Evolutionary conservation across 2,888 invertebrate species (phyloP), one percentile per base, ranked within the genome.

Genomic region (Hirtodrosophila histrioides): DNA sequence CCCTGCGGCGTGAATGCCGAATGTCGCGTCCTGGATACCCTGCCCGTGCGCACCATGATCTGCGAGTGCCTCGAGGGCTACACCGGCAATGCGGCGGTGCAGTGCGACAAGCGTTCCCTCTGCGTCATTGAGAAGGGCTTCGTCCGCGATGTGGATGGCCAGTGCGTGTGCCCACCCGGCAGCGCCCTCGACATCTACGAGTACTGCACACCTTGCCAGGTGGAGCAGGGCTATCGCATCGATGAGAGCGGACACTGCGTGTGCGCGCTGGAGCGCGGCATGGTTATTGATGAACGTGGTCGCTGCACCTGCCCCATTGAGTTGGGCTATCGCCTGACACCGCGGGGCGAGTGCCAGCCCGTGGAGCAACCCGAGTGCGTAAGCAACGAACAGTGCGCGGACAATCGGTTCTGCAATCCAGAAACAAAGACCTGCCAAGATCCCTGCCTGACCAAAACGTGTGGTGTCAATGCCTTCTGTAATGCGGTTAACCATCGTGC

Each of bases 61-160:
- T 98, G 97, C 88, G 95, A 96, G 91, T 98, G 98, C 90, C 90
- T 95, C 43, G 95, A 96, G 35, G 97, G 97, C 66, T 97, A 95
- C 89, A 95, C 95, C 91, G 98, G 97, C 90, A 96, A 97, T 90
- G 97, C 97, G 17, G 95, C 96, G 7, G 93, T 95, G 8, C 94
- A 95, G 88, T 98, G 97, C 88, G 95, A 96, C 80, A 95, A 94
- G 93, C 93, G 97, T 95, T 93, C 93, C 10, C 89, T 93, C 46
- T 96, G 96, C 86, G 93, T 94, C 51, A 92, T 93, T 24, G 95
- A 95, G 63, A 95, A 94, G 89, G 95, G 95, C 51, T 95, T 94
- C 88, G 92, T 95, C 1, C 92, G 93, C 46, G 91, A 92, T 90
- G 92, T 94, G 50, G 91, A 94, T 87, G 94, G 96, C 68, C 94